phyloP scores from a whole-genome alignment of 2,888 invertebrate species.

The Drosophila paucipuncta region DNA sequence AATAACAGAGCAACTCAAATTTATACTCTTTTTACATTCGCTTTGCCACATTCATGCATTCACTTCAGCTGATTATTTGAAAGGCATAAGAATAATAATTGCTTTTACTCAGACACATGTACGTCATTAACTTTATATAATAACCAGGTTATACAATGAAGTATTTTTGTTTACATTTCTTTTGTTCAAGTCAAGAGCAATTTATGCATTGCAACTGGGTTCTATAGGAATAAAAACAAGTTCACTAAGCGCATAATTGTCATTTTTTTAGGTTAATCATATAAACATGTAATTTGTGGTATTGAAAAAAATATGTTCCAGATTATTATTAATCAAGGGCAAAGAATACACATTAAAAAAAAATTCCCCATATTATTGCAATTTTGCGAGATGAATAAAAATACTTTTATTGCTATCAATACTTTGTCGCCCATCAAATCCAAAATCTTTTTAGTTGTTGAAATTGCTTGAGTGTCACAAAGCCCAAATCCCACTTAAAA shows the following conservation, averaged over 20 bases:
- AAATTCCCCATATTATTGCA: neutral
- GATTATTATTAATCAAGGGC: neutral
- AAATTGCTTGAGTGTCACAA: neutral
- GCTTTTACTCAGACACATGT: neutral
- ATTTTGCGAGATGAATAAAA: neutral
- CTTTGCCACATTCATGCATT: neutral
- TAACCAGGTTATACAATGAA: neutral
- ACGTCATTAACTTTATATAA: constrained; percentile 2
- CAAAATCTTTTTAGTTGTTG: neutral
- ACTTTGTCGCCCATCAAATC: no score
- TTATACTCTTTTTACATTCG: neutral
- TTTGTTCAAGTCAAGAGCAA: neutral
- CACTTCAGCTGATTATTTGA: neutral
- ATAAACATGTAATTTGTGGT: neutral
- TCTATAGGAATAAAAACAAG: neutral
- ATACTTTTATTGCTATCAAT: neutral
- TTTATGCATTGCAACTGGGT: neutral
- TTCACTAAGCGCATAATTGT: neutral
- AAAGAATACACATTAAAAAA: no score
- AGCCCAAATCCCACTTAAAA: neutral
- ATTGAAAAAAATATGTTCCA: neutral
- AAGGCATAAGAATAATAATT: neutral
- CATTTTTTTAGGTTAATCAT: neutral
- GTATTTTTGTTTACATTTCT: neutral
- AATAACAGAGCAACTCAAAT: neutral